These are phyloP conservation scores for Stenopsyche tienmushanensis DNA, from an alignment of 1,140 invertebrate species.

Conservation along the genomic window DNA sequence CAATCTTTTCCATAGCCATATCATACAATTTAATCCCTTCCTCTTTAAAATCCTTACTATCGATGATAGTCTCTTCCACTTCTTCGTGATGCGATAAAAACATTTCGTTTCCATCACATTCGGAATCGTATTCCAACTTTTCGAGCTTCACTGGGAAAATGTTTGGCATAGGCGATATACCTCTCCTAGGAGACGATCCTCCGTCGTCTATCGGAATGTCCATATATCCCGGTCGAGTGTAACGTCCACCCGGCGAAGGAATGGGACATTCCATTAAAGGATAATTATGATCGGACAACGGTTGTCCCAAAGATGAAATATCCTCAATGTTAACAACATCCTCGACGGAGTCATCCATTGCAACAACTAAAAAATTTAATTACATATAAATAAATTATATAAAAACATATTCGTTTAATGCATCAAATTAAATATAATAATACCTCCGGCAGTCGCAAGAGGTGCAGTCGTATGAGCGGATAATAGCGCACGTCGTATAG, in stretches of 20 bases:
- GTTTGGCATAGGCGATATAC: constrained; percentile 47
- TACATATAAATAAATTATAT: neutral
- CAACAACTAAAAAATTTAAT: constrained; percentile 19
- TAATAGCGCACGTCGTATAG: constrained; percentile 46
- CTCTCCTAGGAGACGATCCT: constrained; percentile 46
- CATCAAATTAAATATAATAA: neutral
- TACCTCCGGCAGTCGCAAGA: constrained; percentile 15
- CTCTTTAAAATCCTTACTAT: constrained; percentile 25
- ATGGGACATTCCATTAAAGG: constrained; percentile 46
- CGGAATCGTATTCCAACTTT: constrained; percentile 49
- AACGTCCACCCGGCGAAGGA: constrained; percentile 25
- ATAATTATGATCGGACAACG: constrained; percentile 55
- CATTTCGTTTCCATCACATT: constrained; percentile 46
- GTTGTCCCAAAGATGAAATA: constrained; percentile 51
- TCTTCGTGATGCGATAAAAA: constrained; percentile 27
- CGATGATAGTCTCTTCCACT: constrained; percentile 16
- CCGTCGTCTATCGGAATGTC: constrained; percentile 55
- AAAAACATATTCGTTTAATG: neutral
- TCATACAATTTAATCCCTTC: constrained; percentile 31
- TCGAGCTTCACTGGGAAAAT: constrained; percentile 50
- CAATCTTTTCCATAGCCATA: constrained; percentile 31
- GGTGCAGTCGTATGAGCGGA: constrained; percentile 27
- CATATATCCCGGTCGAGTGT: constrained; percentile 47
- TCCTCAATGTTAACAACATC: constrained; percentile 55
- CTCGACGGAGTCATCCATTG: constrained; percentile 50